Percentiles rank a stretch among this genome's conserved stretches.
These are phyloP conservation scores for Pherbina coryleti DNA, from an alignment of 2,888 invertebrate species.

Conservation along the genomic window DNA sequence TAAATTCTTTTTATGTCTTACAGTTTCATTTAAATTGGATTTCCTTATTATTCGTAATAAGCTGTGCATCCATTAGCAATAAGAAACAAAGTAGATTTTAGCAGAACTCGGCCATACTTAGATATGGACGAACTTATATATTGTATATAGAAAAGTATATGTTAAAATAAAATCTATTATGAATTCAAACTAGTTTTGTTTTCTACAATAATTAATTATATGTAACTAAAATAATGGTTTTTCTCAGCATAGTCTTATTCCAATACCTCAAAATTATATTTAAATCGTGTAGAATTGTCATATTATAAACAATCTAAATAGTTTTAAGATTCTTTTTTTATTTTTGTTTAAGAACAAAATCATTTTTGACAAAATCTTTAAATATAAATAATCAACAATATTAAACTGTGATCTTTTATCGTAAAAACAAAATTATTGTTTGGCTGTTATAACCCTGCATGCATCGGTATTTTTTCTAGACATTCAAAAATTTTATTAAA, in stretches of 20 bases:
- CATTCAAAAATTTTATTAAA: not conserved
- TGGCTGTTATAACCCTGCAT: constrained; percentile 54
- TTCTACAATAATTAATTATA: not conserved
- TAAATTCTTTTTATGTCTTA: constrained; percentile 3
- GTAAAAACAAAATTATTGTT: constrained; percentile 58
- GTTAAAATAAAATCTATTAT: not conserved
- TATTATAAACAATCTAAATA: constrained; percentile 11
- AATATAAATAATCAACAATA: constrained; percentile 54
- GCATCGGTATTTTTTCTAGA: constrained; percentile 18
- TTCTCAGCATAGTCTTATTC: not conserved
- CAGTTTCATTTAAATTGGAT: not conserved
- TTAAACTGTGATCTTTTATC: constrained; percentile 67
- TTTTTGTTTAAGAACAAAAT: constrained; percentile 29
- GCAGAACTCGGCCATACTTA: not conserved
- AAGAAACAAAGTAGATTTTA: not conserved
- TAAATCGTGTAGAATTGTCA: constrained; percentile 7
- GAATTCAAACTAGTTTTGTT: not conserved
- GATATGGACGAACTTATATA: not conserved
- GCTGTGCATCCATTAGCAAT: too few relatives aligned
- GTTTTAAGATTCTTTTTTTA: constrained; percentile 22
- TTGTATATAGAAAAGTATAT: not conserved
- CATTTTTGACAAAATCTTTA: constrained; percentile 2
- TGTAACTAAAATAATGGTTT: not conserved
- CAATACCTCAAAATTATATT: not conserved
- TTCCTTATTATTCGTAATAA: not conserved